These are phyloP conservation scores for Alectura lathami DNA, from an alignment of 2,113 vertebrate species.

Conservation along the genomic window DNA sequence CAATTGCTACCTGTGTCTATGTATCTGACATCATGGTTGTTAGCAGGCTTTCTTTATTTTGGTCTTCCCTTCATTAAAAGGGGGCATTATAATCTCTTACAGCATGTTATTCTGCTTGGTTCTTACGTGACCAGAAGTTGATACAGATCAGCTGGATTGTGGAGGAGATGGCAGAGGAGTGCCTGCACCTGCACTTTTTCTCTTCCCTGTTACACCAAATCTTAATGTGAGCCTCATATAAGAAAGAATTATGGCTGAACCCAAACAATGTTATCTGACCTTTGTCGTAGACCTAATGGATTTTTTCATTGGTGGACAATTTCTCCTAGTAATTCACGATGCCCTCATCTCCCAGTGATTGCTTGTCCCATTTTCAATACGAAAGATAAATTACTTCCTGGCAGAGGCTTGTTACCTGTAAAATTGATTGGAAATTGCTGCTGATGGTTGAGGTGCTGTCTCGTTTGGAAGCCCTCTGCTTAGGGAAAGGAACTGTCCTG, in stretches of 20 bases:
- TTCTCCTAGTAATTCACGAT: slow-evolving; percentile 36
- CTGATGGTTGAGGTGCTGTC: slow-evolving; percentile 29
- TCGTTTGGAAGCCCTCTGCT: slow-evolving; percentile 1
- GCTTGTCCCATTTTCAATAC: slow-evolving; percentile 44
- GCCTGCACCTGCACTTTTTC: not conserved
- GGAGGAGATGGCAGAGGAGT: not conserved
- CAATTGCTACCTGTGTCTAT: not conserved
- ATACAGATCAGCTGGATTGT: not conserved
- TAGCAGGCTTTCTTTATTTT: not conserved
- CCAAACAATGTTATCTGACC: slow-evolving; percentile 64
- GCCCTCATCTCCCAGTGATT: slow-evolving; percentile 33
- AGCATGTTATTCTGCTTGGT: not conserved
- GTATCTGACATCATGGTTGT: not conserved
- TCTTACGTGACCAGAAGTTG: not conserved
- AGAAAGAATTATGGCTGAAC: slow-evolving; percentile 47
- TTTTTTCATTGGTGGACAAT: slow-evolving; percentile 54
- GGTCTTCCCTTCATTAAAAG: not conserved
- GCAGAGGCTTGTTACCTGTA: slow-evolving; percentile 30
- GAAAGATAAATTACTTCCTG: slow-evolving; percentile 53
- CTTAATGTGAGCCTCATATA: not conserved
- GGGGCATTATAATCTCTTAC: not conserved
- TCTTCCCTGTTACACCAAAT: slow-evolving; percentile 14
- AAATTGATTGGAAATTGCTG: slow-evolving; percentile 49
- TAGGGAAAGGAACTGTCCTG: not conserved
- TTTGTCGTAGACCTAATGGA: slow-evolving; percentile 51